phyloP scores from a whole-genome alignment of 2,888 invertebrate genomes.

The Colletes collaris region DNA sequence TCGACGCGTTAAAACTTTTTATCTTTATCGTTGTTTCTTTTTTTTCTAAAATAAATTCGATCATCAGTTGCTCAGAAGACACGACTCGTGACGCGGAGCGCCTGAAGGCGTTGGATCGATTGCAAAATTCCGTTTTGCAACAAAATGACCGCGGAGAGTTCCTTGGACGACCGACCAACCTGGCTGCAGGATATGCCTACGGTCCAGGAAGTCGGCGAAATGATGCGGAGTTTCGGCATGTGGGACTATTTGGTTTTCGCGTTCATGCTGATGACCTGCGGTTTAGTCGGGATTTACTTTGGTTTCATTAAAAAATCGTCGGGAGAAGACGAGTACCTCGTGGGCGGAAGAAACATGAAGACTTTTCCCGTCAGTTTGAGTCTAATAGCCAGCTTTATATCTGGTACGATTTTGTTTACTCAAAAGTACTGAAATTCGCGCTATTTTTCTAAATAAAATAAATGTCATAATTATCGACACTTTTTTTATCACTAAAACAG shows the following conservation, averaged over 20 bases:
- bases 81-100: slow-evolving; percentile 23
- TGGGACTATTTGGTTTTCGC: slow-evolving; percentile 92
- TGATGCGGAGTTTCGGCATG: slow-evolving; percentile 88
- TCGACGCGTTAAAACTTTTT: too few relatives aligned
- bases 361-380: slow-evolving; percentile 93
- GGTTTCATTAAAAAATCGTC: slow-evolving; percentile 88
- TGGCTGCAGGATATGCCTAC: slow-evolving; percentile 76
- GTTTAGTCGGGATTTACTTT: slow-evolving; percentile 92
- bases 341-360: slow-evolving; percentile 92
- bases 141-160: slow-evolving; percentile 72
- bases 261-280: slow-evolving; percentile 90
- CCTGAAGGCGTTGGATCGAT: slow-evolving; percentile 30
- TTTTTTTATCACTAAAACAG: too few relatives aligned
- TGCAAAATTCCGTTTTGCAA: slow-evolving; percentile 70
- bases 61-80: slow-evolving; percentile 16
- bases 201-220: slow-evolving; percentile 84
- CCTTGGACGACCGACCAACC: slow-evolving; percentile 62
- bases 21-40: neutral
- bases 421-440: too few relatives aligned
- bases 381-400: slow-evolving; percentile 92
- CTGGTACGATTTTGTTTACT: slow-evolving; percentile 74
- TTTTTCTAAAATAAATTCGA: neutral
- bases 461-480: too few relatives aligned
- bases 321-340: slow-evolving; percentile 89
- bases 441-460: too few relatives aligned